These are phyloP conservation scores for Andrena flavipes DNA, from an alignment of 2,888 invertebrate species.

Conservation along the genomic window DNA sequence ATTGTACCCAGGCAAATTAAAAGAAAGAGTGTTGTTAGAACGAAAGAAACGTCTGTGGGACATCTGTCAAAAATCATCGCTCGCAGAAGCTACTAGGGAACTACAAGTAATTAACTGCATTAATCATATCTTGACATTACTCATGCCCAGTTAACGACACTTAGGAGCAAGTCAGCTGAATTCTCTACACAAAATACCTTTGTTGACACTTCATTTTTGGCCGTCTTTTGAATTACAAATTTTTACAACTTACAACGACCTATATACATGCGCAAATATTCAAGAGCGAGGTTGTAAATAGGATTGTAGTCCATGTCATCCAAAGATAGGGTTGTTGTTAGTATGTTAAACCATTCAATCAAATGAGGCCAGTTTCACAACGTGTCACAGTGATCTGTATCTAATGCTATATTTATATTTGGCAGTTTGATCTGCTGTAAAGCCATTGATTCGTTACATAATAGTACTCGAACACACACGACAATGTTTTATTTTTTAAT, in stretches of 20 bases:
- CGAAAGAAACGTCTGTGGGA: slow-evolving; percentile 94
- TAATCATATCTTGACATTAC: slow-evolving; percentile 21
- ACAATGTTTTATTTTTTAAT: slow-evolving; percentile 6
- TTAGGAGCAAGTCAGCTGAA: background rate
- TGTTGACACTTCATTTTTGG: background rate
- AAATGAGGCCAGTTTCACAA: slow-evolving; percentile 81
- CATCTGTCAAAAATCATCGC: slow-evolving; percentile 90
- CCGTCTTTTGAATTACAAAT: slow-evolving; percentile 1
- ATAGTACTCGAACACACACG: slow-evolving; percentile 44
- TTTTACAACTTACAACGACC: background rate
- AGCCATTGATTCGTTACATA: slow-evolving; percentile 72
- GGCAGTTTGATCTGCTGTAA: slow-evolving; percentile 79
- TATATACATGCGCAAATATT: slow-evolving; percentile 17
- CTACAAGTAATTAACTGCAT: slow-evolving; percentile 85
- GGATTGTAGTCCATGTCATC: slow-evolving; percentile 78
- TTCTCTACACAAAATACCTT: background rate
- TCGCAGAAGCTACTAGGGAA: slow-evolving; percentile 92
- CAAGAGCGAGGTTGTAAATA: slow-evolving; percentile 63
- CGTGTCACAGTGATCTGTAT: slow-evolving; percentile 72
- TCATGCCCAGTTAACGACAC: background rate
- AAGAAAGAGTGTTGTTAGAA: slow-evolving; percentile 92
- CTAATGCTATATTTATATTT: slow-evolving; percentile 83
- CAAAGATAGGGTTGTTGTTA: slow-evolving; percentile 79
- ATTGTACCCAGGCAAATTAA: slow-evolving; percentile 93
- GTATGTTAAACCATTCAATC: slow-evolving; percentile 74